Evolutionary conservation across 2,888 invertebrate species (phyloP).

Genomic region (Formica aserva): DNA sequence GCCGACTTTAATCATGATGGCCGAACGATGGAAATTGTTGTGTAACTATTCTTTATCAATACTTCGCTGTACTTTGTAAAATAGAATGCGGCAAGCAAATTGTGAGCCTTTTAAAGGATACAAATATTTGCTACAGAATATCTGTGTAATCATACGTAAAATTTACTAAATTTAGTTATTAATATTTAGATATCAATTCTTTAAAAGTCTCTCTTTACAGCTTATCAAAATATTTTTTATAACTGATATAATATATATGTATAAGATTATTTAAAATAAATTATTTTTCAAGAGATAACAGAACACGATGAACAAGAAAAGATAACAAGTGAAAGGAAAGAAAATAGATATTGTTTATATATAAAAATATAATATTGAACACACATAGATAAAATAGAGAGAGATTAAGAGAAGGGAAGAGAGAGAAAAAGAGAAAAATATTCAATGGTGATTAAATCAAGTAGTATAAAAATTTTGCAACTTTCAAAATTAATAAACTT

Average conservation of each 20-base stretch:
- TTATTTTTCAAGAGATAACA: background rate
- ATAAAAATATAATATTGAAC: background rate
- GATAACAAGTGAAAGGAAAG: background rate
- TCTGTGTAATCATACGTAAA: background rate
- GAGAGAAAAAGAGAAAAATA: background rate
- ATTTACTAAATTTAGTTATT: background rate
- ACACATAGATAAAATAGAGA: background rate
- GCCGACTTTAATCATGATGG: constrained; percentile 26
- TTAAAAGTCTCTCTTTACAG: background rate
- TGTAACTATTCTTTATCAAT: constrained; percentile 30
- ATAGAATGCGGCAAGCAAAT: background rate
- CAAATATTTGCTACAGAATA: background rate
- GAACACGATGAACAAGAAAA: background rate
- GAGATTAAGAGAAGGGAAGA: background rate
- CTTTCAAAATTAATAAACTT: background rate
- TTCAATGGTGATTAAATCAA: background rate
- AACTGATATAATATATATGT: background rate
- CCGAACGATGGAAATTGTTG: constrained; percentile 36
- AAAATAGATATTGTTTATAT: background rate
- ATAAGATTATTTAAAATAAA: background rate
- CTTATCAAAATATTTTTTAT: background rate
- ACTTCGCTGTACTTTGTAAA: background rate
- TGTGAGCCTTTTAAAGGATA: background rate
- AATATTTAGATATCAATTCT: constrained; percentile 2
- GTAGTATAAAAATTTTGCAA: background rate